Conservation (phyloP, 2,888 invertebrate genomes). For the Ethmia dodecea region DNA sequence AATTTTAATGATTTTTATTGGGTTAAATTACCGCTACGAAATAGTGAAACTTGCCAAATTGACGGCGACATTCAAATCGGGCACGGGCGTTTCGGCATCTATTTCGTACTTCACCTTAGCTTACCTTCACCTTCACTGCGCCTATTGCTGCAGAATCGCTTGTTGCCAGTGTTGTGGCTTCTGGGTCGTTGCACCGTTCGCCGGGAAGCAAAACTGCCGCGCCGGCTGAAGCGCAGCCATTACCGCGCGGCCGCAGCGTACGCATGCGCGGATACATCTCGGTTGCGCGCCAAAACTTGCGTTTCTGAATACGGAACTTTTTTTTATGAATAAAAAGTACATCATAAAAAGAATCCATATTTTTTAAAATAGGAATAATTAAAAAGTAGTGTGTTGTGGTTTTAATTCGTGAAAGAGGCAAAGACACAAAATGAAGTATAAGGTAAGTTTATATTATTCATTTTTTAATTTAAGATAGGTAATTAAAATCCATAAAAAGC, state of each 20-base stretch:
- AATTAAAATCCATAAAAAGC: too few species aligned
- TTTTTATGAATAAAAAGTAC: slow-evolving; percentile 16
- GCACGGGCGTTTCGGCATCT: slow-evolving; percentile 34
- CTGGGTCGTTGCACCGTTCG: slow-evolving; percentile 46
- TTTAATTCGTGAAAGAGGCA: slow-evolving; percentile 18
- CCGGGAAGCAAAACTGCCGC: slow-evolving; percentile 63
- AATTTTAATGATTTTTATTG: slow-evolving; percentile 11
- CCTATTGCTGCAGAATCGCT: slow-evolving; percentile 17
- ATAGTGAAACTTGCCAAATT: slow-evolving; percentile 5
- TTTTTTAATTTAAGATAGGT: neutral
- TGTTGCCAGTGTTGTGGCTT: slow-evolving; percentile 16
- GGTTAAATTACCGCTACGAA: slow-evolving; percentile 1
- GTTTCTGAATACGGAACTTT: slow-evolving; percentile 16
- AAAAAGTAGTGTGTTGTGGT: slow-evolving; percentile 25
- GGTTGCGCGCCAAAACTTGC: slow-evolving; percentile 38
- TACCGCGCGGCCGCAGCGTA: slow-evolving; percentile 47
- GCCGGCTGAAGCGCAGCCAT: slow-evolving; percentile 48
- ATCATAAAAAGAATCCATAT: too few species aligned
- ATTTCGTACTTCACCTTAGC: slow-evolving; percentile 34
- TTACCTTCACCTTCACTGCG: slow-evolving; percentile 64
- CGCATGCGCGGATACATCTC: slow-evolving; percentile 52
- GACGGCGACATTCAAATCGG: slow-evolving; percentile 18
- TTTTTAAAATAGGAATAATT: neutral
- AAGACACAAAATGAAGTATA: slow-evolving; percentile 52
- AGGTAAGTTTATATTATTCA: slow-evolving; percentile 42